phyloP scores from a whole-genome alignment of 1,140 invertebrate genomes.

The Drosophila subpulchrella region DNA sequence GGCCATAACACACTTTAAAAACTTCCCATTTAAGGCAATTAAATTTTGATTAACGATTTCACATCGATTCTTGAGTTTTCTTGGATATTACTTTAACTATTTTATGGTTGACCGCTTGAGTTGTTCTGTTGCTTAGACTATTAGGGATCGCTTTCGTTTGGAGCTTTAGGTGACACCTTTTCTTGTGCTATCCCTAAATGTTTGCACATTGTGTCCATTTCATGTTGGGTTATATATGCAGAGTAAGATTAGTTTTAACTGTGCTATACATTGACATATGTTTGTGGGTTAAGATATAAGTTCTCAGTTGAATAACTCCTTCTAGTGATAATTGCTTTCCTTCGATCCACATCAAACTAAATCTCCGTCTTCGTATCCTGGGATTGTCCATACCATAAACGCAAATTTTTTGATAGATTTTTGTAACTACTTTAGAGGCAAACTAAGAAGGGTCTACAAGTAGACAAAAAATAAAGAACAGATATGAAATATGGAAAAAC shows the following conservation, averaged over 20 bases:
- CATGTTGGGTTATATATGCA: slow-evolving; percentile 40
- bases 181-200: slow-evolving; percentile 30
- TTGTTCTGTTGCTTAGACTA: slow-evolving; percentile 40
- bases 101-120: slow-evolving; percentile 67
- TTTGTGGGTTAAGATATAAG: slow-evolving; percentile 28
- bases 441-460: neutral
- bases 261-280: slow-evolving; percentile 37
- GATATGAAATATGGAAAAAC: neutral
- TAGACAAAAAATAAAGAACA: neutral
- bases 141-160: slow-evolving; percentile 35
- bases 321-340: slow-evolving; percentile 39
- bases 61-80: slow-evolving; percentile 2
- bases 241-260: slow-evolving; percentile 37
- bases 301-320: slow-evolving; percentile 2
- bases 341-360: slow-evolving; percentile 43
- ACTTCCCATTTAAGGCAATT: slow-evolving; percentile 62
- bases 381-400: slow-evolving; percentile 83
- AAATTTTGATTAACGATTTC: slow-evolving; percentile 66
- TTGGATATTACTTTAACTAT: slow-evolving; percentile 28
- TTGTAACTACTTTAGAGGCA: slow-evolving; percentile 33
- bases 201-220: slow-evolving; percentile 65
- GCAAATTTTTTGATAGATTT: slow-evolving; percentile 77
- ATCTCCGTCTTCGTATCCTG: slow-evolving; percentile 58
- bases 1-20: slow-evolving; percentile 44
- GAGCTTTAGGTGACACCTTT: slow-evolving; percentile 1